Evolutionary conservation across 2,888 invertebrate genomes (phyloP), one percentile per base, ranked within the genome.

Genomic region (Drosophila prolongata): DNA sequence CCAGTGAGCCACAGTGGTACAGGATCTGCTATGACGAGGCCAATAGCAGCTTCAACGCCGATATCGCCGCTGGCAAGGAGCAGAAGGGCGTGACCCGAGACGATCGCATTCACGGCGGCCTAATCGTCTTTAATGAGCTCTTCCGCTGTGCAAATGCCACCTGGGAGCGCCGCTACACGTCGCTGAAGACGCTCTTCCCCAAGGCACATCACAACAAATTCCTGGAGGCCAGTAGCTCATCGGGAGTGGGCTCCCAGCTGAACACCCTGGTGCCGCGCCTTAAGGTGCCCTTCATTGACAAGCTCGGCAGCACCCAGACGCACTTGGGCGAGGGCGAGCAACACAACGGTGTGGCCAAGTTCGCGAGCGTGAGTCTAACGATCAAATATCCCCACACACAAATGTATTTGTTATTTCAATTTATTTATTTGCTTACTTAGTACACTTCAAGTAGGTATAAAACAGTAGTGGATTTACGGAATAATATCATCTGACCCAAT

Each of bases 11-110:
- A 0, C 95, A 95, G 79, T 98, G 98, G 98, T 97, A 97, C 91
- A 97, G 96, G 90, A 96, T 97, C 84, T 98, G 98, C 89, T 98
- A 97, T 91, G 97, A 98, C 75, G 98, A 98, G 92, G 97, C 97
- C 2, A 95, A 95, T 85, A 94, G 94, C 58, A 95, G 96, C 27
- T 96, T 97, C 91, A 78, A 71, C 16, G 60, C 65, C 3, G 96
- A 96, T 83, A 96, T 96, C 14, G 79, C 91, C 1, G 89, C 93
- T 53, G 90, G 91, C 38, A 94, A 95, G 91, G 96, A 97, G 89
- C 87, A 86, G 10, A 95, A 96, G 90, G 96, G 96, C 69, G 95
- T 96, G 60, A 95, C 95, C 3, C 94, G 95, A 77, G 99, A 99
- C 85, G 99, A 99, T 90, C 95, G 96, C 90, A 95, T 97, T 19